These are phyloP conservation scores for Bombus huntii DNA, from an alignment of 1,140 invertebrate genomes.

Conservation along the genomic window DNA sequence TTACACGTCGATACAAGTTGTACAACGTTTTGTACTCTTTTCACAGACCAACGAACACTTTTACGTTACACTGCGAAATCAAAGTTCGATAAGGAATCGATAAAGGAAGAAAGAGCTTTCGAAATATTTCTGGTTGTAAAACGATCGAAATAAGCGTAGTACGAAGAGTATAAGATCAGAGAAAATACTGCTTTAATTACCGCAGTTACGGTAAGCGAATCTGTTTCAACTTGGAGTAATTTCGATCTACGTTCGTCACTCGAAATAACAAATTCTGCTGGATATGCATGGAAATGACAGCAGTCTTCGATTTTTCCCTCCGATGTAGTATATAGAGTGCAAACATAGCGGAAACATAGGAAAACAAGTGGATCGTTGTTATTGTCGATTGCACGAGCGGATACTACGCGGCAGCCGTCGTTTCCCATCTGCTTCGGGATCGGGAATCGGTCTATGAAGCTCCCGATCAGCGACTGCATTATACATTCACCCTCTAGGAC, in stretches of 20 bases:
- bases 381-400: conserved; percentile 23
- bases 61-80: neutral
- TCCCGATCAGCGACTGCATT: conserved; percentile 66
- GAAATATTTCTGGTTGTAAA: neutral
- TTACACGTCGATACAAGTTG: neutral
- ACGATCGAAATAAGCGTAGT: neutral
- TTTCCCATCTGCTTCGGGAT: conserved; percentile 39
- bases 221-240: neutral
- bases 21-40: neutral
- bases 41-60: neutral
- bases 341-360: neutral
- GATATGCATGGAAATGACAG: neutral
- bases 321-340: neutral
- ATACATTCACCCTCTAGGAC: conserved; percentile 72
- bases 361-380: conserved; percentile 1
- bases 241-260: neutral
- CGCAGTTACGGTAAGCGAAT: neutral
- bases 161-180: neutral
- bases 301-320: neutral
- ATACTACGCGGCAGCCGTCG: conserved; percentile 46
- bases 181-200: neutral
- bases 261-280: neutral
- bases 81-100: neutral
- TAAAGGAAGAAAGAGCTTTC: neutral
- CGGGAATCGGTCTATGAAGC: conserved; percentile 16